These are phyloP conservation scores for Cossypha caffra DNA, from an alignment of 2,797 vertebrate genomes.

Conservation along the genomic window DNA sequence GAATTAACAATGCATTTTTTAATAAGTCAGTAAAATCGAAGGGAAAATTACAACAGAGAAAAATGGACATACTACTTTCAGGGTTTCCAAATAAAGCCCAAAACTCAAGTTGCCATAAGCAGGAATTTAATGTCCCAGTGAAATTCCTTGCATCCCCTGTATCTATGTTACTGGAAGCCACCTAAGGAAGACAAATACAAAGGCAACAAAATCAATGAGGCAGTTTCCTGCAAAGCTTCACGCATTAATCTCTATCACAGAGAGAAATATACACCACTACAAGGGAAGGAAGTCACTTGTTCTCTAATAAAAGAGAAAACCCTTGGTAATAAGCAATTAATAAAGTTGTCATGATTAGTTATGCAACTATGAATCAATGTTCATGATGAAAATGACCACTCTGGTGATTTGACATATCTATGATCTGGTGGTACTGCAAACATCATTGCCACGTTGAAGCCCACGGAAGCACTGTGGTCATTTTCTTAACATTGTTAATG, in stretches of 20 bases:
- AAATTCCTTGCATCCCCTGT: conserved; percentile 76
- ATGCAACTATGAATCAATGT: conserved; percentile 78
- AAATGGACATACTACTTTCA: conserved; percentile 43
- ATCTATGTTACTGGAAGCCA: conserved; percentile 81
- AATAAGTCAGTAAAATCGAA: background rate
- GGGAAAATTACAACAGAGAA: background rate
- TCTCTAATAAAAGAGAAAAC: conserved; percentile 82
- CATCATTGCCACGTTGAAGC: background rate
- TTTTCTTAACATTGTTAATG: background rate
- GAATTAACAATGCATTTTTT: conserved; percentile 19
- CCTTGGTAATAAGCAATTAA: conserved; percentile 81
- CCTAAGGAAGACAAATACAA: conserved; percentile 82
- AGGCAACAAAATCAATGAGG: conserved; percentile 82
- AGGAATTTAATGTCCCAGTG: conserved; percentile 72
- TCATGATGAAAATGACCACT: conserved; percentile 72
- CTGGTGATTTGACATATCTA: conserved; percentile 36
- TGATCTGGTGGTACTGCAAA: conserved; percentile 56
- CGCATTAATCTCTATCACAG: conserved; percentile 81
- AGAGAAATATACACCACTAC: conserved; percentile 71
- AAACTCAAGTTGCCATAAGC: conserved; percentile 54
- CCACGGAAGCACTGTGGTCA: background rate
- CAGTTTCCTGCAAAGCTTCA: conserved; percentile 79
- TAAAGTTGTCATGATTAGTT: conserved; percentile 81
- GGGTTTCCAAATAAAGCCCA: conserved; percentile 72
- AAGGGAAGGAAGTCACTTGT: conserved; percentile 80